Conservation (phyloP, 2,113 vertebrate genomes). For the Psittacara wagleri region DNA sequence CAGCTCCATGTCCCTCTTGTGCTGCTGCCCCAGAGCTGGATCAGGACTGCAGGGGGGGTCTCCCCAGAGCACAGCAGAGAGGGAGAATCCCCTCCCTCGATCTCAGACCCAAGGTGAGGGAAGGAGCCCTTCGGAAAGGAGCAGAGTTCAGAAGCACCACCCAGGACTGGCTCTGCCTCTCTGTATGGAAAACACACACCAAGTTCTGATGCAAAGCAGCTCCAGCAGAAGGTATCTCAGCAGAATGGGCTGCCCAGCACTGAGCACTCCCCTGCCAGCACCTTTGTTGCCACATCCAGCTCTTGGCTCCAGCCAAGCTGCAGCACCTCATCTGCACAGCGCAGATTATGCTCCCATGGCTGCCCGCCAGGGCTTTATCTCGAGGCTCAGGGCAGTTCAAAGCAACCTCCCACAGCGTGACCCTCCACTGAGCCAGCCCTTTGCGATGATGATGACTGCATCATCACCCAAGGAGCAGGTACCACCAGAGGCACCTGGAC, state of each 20-base stretch:
- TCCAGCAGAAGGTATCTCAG: not conserved
- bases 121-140: not conserved
- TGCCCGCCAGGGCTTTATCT: not conserved
- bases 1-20: not conserved
- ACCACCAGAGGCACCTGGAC: not conserved
- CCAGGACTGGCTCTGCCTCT: rapidly evolving
- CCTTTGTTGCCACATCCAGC: rapidly evolving
- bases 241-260: not conserved
- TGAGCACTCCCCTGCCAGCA: not conserved
- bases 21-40: not conserved
- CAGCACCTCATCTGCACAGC: not conserved
- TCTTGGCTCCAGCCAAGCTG: not conserved
- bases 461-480: not conserved
- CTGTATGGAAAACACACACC: not conserved
- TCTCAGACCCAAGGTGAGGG: not conserved
- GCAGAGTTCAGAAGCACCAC: not conserved
- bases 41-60: not conserved
- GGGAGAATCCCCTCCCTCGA: not conserved
- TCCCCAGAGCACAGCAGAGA: not conserved
- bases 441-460: not conserved
- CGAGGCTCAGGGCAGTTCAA: rapidly evolving
- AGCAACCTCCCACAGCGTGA: too few species aligned
- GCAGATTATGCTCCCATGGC: not conserved
- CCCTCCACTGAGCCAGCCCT: not conserved
- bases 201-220: not conserved